These are phyloP conservation scores for Mactra quadrangularis DNA, from an alignment of 1,140 invertebrate species.

Conservation along the genomic window DNA sequence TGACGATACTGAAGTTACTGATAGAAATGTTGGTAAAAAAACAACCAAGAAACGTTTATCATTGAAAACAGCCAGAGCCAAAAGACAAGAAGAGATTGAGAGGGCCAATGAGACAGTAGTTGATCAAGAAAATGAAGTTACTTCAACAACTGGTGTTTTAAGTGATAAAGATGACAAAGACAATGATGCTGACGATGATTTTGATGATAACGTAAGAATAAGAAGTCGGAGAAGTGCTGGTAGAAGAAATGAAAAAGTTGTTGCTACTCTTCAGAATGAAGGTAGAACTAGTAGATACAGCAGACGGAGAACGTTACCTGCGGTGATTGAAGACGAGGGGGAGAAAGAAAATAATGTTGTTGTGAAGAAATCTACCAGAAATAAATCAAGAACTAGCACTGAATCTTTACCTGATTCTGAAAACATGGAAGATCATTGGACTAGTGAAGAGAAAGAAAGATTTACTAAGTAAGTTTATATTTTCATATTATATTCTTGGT, in stretches of 20 bases:
- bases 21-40: slow-evolving; percentile 9
- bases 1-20: neutral
- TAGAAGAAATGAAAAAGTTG: neutral
- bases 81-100: neutral
- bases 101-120: neutral
- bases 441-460: slow-evolving; percentile 31
- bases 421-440: slow-evolving; percentile 4
- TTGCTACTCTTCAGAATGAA: neutral
- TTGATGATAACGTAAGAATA: neutral
- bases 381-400: neutral
- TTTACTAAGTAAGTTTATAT: slow-evolving; percentile 40
- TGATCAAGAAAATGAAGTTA: slow-evolving; percentile 30
- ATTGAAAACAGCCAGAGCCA: neutral
- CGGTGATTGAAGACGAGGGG: neutral
- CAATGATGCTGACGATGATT: neutral
- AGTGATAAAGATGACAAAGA: neutral
- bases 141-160: slow-evolving; percentile 48
- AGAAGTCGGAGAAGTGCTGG: neutral
- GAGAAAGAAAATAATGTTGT: neutral
- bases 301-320: neutral
- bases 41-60: neutral
- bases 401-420: neutral
- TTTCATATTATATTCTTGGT: too few species aligned
- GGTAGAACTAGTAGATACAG: neutral
- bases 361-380: neutral